A percentile compares a stretch with the other conserved stretches of the same genome.
phyloP scores from a whole-genome alignment of 2,888 invertebrate genomes.

The Cartodere bifasciata region DNA sequence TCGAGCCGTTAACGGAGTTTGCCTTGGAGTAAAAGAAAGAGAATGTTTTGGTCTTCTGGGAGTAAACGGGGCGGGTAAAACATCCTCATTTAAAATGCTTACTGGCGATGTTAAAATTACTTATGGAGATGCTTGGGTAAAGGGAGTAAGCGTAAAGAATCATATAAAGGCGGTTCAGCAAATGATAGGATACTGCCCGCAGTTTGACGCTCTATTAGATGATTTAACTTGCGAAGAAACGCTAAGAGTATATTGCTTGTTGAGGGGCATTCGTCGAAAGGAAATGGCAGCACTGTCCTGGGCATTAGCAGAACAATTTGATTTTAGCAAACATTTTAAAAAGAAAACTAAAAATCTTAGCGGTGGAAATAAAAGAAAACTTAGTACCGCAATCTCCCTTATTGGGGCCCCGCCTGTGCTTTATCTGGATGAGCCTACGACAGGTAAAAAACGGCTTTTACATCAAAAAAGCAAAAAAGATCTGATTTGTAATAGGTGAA shows the following conservation, averaged over 20 bases:
- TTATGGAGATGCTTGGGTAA: slow-evolving; percentile 56
- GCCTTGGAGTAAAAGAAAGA: slow-evolving; percentile 50
- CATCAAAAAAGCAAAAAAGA: slow-evolving; percentile 1
- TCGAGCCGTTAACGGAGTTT: slow-evolving; percentile 61
- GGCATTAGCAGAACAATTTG: slow-evolving; percentile 32
- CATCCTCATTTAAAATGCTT: slow-evolving; percentile 80
- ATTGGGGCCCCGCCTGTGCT: slow-evolving; percentile 42
- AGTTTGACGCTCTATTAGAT: slow-evolving; percentile 43
- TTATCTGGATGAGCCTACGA: slow-evolving; percentile 41
- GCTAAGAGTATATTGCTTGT: slow-evolving; percentile 38
- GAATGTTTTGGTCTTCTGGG: slow-evolving; percentile 77
- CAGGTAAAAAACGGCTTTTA: slow-evolving; percentile 30
- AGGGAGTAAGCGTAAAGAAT: slow-evolving; percentile 30
- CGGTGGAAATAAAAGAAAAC: slow-evolving; percentile 44
- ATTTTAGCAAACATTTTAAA: slow-evolving; percentile 34
- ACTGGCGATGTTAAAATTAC: slow-evolving; percentile 69
- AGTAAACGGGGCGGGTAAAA: slow-evolving; percentile 80
- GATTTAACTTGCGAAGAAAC: slow-evolving; percentile 43
- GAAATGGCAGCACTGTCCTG: slow-evolving; percentile 27
- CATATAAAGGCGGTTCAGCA: slow-evolving; percentile 46
- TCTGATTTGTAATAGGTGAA: too few species aligned
- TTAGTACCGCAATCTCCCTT: slow-evolving; percentile 42
- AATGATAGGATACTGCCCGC: slow-evolving; percentile 43
- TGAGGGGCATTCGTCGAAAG: slow-evolving; percentile 34
- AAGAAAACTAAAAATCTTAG: slow-evolving; percentile 36